Conservation (phyloP, 2,797 vertebrate genomes). For the Steatocranus sp. region DNA sequence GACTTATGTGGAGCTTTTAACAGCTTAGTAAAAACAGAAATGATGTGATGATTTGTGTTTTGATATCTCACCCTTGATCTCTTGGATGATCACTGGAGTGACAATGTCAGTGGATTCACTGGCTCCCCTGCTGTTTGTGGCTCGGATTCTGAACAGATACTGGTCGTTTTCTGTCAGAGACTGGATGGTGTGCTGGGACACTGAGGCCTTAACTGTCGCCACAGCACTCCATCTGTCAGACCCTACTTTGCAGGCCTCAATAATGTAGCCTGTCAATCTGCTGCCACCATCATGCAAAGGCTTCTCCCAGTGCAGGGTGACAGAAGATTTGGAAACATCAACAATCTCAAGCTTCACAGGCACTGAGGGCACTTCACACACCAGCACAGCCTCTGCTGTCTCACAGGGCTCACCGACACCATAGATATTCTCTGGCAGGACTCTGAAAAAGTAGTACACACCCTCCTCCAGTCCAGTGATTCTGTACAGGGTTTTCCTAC, state of each 20-base stretch:
- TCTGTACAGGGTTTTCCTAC: conserved; percentile 92
- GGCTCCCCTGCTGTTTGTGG: conserved; percentile 90
- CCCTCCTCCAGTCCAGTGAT: conserved; percentile 90
- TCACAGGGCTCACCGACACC: conserved; percentile 95
- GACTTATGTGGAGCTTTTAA: neutral
- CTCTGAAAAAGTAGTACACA: conserved; percentile 92
- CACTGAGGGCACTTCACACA: conserved; percentile 91
- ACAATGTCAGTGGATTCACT: conserved; percentile 91
- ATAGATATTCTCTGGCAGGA: conserved; percentile 97
- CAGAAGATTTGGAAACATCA: conserved; percentile 89
- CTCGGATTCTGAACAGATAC: conserved; percentile 93
- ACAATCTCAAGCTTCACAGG: conserved; percentile 86
- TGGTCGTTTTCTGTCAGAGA: conserved; percentile 94
- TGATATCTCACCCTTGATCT: conserved; percentile 82
- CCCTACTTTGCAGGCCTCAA: conserved; percentile 92
- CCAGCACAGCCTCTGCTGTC: conserved; percentile 85
- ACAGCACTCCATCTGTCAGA: conserved; percentile 92
- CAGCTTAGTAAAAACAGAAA: neutral
- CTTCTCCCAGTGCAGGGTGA: conserved; percentile 89
- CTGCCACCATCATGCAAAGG: conserved; percentile 90
- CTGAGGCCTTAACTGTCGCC: conserved; percentile 83
- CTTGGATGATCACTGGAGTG: conserved; percentile 88
- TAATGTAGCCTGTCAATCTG: conserved; percentile 86
- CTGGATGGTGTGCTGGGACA: conserved; percentile 83
- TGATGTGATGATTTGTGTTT: neutral